Evolutionary conservation across 92 coral and sea anemone species (phyloP), one percentile per base, ranked within the genome.

Genomic region (Porites evermanni): DNA sequence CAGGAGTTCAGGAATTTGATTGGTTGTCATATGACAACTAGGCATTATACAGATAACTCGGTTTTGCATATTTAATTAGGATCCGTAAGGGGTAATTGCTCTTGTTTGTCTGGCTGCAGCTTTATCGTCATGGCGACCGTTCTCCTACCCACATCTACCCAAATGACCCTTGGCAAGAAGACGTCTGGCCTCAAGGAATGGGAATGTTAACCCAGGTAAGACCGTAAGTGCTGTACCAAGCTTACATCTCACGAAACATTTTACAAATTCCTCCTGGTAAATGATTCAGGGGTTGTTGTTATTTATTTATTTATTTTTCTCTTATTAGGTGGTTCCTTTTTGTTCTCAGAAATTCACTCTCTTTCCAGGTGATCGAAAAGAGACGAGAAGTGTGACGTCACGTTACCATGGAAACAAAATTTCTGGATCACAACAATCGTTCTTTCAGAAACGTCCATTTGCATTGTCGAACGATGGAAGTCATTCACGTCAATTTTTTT

Each of bases 121-220:
- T 95, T 47, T 95, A 95, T 91, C 98, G 98, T 21, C 98, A 95
- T 91, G 98, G 98, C 2, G 98, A 95, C 86, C 89, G 98, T 20
- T 95, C 98, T 20, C 94, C 97, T 11, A 71, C 87, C 51, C 78
- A 38, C 17, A 80, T 90, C 64, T 91, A 81, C 77, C 88, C 95
- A 69, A 87, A 74, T 53, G 98, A 95, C 80, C 86, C 81, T n/a
- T 80, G 67, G 51, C 88, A 91, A 81, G 77, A 73, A 77, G 91
- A 80, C 32, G 88, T 72, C 53, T 95, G 98, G 98, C 93, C 96
- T 2, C 98, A 95, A 53, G 98, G 98, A 14, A 50, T 91, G 23
- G 98, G 98, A 44, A 96, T 94, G 81, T 84, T 95, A 29, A 95
- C 98, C 59, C 97, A 93, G 93, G 98, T 95, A 9, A 53, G 85